These are phyloP conservation scores for Solen grandis DNA, from an alignment of 1,140 invertebrate genomes.

Conservation along the genomic window DNA sequence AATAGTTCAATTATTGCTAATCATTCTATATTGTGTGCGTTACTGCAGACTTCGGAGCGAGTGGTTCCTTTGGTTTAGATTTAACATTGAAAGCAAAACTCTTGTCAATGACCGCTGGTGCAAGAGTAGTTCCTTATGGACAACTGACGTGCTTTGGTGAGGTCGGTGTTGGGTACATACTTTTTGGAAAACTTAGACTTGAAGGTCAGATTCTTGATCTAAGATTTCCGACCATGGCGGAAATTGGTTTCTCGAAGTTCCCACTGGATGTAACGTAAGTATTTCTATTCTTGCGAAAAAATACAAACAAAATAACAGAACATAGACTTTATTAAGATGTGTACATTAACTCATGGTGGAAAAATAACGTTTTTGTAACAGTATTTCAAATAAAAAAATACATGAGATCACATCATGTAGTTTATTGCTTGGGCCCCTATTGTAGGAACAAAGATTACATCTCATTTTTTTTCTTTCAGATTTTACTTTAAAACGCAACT, in stretches of 20 bases:
- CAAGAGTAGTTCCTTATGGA: conserved; percentile 55
- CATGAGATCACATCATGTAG: no score
- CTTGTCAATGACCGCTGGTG: conserved; percentile 49
- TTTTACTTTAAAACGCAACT: no score
- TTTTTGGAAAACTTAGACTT: conserved; percentile 63
- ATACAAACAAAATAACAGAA: no score
- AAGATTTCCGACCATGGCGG: conserved; percentile 65
- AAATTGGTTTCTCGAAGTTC: conserved; percentile 67
- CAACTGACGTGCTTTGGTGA: conserved; percentile 55
- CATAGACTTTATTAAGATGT: no score
- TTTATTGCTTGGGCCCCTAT: no score
- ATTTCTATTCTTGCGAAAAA: no score
- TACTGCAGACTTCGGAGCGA: conserved; percentile 64
- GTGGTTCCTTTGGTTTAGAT: conserved; percentile 65
- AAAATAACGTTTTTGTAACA: no score
- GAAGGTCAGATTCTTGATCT: conserved; percentile 63
- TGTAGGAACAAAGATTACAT: no score
- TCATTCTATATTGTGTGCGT: background rate
- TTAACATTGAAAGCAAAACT: conserved; percentile 62
- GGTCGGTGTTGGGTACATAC: conserved; percentile 46
- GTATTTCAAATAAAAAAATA: no score
- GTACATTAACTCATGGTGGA: no score
- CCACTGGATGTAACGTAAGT: conserved; percentile 67
- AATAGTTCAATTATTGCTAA: no score
- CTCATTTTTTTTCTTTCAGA: no score